A percentile compares a stretch with the other conserved stretches of the same genome.
Conservation (phyloP, 1,140 invertebrate genomes). For the Chelonus insularis region DNA sequence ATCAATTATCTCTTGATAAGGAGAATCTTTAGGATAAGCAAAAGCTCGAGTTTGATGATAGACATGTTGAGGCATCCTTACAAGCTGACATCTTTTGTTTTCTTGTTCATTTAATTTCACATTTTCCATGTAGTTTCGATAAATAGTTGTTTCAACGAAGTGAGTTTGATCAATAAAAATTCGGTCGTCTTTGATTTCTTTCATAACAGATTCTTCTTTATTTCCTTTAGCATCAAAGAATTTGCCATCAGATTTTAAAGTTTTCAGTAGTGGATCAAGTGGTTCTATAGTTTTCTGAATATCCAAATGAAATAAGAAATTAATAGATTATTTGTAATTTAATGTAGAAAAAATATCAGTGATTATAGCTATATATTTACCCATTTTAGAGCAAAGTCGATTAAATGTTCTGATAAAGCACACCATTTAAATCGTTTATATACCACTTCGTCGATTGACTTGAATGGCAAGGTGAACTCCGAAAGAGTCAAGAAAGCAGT, state of each 20-base stretch:
- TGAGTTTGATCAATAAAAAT: conserved; percentile 71
- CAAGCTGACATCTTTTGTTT: conserved; percentile 70
- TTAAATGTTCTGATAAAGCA: conserved; percentile 65
- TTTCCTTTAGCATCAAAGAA: neutral
- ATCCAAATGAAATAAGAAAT: too few species aligned
- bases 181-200: conserved; percentile 43
- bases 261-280: conserved; percentile 5
- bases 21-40: conserved; percentile 67
- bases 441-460: conserved; percentile 69
- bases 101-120: conserved; percentile 63
- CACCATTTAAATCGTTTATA: conserved; percentile 71
- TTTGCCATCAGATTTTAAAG: conserved; percentile 20
- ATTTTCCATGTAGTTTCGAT: conserved; percentile 69
- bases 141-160: conserved; percentile 68
- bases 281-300: neutral
- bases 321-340: too few species aligned
- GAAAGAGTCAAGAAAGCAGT: conserved; percentile 86
- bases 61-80: conserved; percentile 69
- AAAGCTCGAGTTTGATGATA: conserved; percentile 69
- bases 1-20: conserved; percentile 65
- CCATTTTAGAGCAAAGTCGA: conserved; percentile 67
- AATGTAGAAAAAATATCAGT: conserved; percentile 13
- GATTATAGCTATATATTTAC: too few species aligned
- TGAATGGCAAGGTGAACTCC: conserved; percentile 77
- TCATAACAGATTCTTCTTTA: neutral